A percentile compares a stretch with the other conserved stretches of the same genome.
phyloP scores from a whole-genome alignment of 2,888 invertebrate genomes.

The Drosophila austrosaltans region DNA sequence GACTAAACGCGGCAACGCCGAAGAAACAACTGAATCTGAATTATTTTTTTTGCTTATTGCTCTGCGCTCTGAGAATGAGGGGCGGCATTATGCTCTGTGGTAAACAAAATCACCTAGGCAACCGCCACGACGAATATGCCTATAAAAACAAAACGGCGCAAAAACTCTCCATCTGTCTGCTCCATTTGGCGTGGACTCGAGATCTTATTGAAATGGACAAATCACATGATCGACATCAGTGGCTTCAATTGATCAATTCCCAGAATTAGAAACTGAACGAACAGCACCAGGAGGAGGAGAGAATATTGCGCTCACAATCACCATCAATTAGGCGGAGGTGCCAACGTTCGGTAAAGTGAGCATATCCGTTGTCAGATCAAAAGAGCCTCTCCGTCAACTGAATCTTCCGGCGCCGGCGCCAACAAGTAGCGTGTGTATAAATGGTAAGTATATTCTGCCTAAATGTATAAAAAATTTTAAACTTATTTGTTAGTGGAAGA shows the following conservation, averaged over 20 bases:
- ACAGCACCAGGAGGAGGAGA: neutral
- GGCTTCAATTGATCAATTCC: constrained; percentile 69
- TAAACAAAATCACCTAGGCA: constrained; percentile 65
- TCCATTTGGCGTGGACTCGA: neutral
- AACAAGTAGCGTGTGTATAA: constrained; percentile 22
- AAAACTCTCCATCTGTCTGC: constrained; percentile 23
- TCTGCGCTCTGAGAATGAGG: constrained; percentile 9
- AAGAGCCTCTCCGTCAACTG: constrained; percentile 38
- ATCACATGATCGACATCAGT: constrained; percentile 56
- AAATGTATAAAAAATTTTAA: constrained; percentile 35
- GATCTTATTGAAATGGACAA: constrained; percentile 22
- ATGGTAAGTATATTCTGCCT: constrained; percentile 37
- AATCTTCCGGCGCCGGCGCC: constrained; percentile 40
- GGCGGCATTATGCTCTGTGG: constrained; percentile 48
- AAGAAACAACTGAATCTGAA: constrained; percentile 75
- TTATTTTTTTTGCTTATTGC: constrained; percentile 68
- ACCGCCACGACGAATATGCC: constrained; percentile 42
- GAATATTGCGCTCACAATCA: constrained; percentile 31
- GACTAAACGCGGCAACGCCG: constrained; percentile 71
- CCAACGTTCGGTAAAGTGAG: constrained; percentile 56
- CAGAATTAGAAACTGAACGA: constrained; percentile 75
- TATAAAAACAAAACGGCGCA: constrained; percentile 50
- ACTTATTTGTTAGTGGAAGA: constrained; percentile 75
- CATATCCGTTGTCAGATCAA: constrained; percentile 58
- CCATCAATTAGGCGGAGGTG: constrained; percentile 38